Evolutionary conservation across 2,888 invertebrate genomes (phyloP).

Genomic region (Drosophila limbata): DNA sequence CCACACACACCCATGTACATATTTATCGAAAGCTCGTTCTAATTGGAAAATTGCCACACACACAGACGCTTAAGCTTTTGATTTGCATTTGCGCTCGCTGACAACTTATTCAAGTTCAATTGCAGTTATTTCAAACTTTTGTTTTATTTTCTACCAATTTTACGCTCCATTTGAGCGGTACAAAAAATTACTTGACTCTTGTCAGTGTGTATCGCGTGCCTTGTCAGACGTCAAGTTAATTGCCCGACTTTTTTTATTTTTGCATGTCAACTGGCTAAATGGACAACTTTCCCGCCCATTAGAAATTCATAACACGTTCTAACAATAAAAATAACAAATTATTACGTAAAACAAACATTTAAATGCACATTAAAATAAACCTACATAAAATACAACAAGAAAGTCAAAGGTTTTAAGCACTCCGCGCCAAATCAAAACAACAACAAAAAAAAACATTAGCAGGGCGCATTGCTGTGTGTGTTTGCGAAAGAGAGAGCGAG

Average conservation of each 20-base stretch:
- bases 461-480: conserved; percentile 13
- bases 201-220: conserved; percentile 55
- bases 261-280: conserved; percentile 43
- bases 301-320: conserved; percentile 60
- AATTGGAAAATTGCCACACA: conserved; percentile 42
- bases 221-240: conserved; percentile 51
- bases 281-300: conserved; percentile 35
- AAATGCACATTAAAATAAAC: conserved; percentile 56
- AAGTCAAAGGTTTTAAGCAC: conserved; percentile 22
- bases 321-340: conserved; percentile 66
- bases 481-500: conserved; percentile 4
- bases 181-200: conserved; percentile 25
- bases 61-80: conserved; percentile 23
- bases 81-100: conserved; percentile 35
- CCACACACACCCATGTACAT: neutral
- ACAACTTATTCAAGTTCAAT: conserved; percentile 58
- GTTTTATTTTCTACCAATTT: conserved; percentile 44
- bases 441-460: conserved; percentile 7
- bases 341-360: conserved; percentile 68
- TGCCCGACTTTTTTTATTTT: conserved; percentile 36
- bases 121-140: conserved; percentile 24
- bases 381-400: conserved; percentile 28
- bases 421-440: conserved; percentile 64
- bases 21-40: conserved; percentile 24
- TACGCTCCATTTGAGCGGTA: conserved; percentile 63